Evolutionary conservation across 2,888 invertebrate species (phyloP).

Genomic region (Spisula subtruncata): DNA sequence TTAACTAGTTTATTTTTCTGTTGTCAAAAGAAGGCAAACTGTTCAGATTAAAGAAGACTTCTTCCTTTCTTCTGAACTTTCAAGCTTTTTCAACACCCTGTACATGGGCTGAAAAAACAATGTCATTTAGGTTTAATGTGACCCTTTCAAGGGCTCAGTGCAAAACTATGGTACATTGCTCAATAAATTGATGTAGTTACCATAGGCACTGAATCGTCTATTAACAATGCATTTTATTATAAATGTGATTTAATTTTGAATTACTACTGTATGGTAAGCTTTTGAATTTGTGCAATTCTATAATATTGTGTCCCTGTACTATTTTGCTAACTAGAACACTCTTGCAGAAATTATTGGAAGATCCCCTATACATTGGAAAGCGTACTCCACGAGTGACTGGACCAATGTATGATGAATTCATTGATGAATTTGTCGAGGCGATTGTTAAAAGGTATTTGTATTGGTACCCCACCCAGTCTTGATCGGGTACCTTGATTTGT

Average conservation of each 20-base stretch:
- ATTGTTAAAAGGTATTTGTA: conserved; percentile 90
- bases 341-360: conserved; percentile 93
- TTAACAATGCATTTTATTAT: too few species aligned
- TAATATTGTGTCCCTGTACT: conserved; percentile 19
- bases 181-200: too few species aligned
- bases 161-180: too few species aligned
- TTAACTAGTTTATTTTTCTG: too few species aligned
- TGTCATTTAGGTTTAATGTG: too few species aligned
- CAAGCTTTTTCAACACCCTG: too few species aligned
- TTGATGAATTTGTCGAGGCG: conserved; percentile 99
- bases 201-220: too few species aligned
- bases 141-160: too few species aligned
- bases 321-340: conserved; percentile 38
- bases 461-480: conserved; percentile 34
- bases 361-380: conserved; percentile 98
- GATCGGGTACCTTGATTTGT: conserved; percentile 20
- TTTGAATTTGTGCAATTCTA: background rate
- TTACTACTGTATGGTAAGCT: background rate
- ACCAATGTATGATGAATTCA: conserved; percentile 95
- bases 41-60: too few species aligned
- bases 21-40: too few species aligned
- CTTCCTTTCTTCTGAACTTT: too few species aligned
- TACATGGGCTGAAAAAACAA: too few species aligned
- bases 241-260: background rate
- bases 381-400: conserved; percentile 95